A percentile compares a stretch with the other conserved stretches of the same genome.
phyloP scores from a whole-genome alignment of 2,113 vertebrate species.

The Felis catus region DNA sequence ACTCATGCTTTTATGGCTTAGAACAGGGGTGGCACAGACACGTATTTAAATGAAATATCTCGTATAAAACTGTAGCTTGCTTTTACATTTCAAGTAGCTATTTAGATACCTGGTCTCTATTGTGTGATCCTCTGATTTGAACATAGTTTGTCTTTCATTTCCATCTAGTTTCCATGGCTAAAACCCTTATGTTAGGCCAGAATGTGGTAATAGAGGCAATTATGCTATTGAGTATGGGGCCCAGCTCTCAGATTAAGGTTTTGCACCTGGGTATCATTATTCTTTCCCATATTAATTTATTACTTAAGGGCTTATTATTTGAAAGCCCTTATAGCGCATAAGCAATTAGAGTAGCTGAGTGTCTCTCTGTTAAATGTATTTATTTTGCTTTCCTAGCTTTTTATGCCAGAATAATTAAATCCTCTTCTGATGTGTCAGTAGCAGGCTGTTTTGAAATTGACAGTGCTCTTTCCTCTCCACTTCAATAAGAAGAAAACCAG shows the following conservation, averaged over 20 bases:
- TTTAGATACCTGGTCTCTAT: conserved; percentile 80
- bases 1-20: conserved; percentile 69
- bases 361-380: conserved; percentile 81
- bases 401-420: conserved; percentile 84
- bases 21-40: conserved; percentile 15
- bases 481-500: conserved; percentile 59
- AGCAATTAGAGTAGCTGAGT: conserved; percentile 82
- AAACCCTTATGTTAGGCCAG: conserved; percentile 73
- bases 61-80: conserved; percentile 59
- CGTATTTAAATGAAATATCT: conserved; percentile 74
- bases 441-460: conserved; percentile 70
- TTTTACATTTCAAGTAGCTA: conserved; percentile 80
- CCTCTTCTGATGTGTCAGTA: conserved; percentile 75
- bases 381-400: conserved; percentile 83
- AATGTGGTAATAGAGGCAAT: conserved; percentile 86
- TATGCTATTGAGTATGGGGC: conserved; percentile 80
- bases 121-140: conserved; percentile 76
- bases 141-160: conserved; percentile 79
- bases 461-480: conserved; percentile 29
- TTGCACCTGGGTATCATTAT: conserved; percentile 88
- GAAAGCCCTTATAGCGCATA: conserved; percentile 81
- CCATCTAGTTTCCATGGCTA: conserved; percentile 78
- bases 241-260: conserved; percentile 80
- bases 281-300: conserved; percentile 85
- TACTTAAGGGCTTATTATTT: conserved; percentile 87